Evolutionary conservation across 2,888 invertebrate genomes (phyloP).

Genomic region (Tubulanus polymorphus): DNA sequence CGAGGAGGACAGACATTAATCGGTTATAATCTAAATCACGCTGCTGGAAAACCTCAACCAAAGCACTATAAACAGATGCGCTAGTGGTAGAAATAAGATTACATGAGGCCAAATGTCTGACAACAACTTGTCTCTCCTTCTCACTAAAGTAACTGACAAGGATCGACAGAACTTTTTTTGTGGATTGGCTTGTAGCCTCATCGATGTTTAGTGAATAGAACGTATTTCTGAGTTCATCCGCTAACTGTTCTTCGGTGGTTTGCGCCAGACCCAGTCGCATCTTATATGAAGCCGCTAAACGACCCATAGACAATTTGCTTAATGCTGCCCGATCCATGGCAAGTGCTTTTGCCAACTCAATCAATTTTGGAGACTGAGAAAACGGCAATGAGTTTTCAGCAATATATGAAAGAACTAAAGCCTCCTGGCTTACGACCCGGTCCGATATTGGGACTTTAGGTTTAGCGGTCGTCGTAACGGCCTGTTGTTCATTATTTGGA

Average conservation of each 20-base stretch:
- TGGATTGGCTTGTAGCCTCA: slow-evolving; percentile 18
- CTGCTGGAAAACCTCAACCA: not conserved
- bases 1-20: slow-evolving; percentile 1
- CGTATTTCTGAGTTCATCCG: slow-evolving; percentile 3
- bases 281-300: slow-evolving; percentile 15
- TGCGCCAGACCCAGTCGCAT: slow-evolving; percentile 6
- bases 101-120: not conserved
- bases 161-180: slow-evolving; percentile 4
- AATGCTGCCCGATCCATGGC: slow-evolving; percentile 17
- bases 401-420: slow-evolving; percentile 10
- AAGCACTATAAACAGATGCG: slow-evolving; percentile 4
- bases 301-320: slow-evolving; percentile 10
- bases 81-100: not conserved
- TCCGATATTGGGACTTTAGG: slow-evolving; percentile 13
- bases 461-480: no score
- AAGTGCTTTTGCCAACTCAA: slow-evolving; percentile 17
- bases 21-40: not conserved
- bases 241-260: slow-evolving; percentile 5
- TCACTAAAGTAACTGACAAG: not conserved
- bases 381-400: slow-evolving; percentile 18
- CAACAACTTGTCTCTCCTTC: not conserved
- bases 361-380: slow-evolving; percentile 12
- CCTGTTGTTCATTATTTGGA: no score
- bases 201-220: slow-evolving; percentile 18
- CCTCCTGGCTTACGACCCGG: slow-evolving; percentile 12